Conservation (phyloP, 2,888 invertebrate genomes). For the Zhuqinia jingwanae region DNA sequence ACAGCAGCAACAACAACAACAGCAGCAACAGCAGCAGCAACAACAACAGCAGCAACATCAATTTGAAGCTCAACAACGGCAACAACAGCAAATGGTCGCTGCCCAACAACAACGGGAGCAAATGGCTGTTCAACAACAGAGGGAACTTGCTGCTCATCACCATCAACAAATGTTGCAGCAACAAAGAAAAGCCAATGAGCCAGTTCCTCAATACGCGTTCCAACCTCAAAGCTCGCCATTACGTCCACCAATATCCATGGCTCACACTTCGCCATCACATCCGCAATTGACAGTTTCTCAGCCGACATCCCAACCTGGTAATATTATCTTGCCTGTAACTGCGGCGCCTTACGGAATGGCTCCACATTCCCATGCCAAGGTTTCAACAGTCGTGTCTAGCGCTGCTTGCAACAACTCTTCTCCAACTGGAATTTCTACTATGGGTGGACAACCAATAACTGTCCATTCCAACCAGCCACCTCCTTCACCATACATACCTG, state of each 20-base stretch:
- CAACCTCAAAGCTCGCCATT: slow-evolving; percentile 41
- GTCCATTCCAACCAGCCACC: too few species aligned
- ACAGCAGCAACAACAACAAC: slow-evolving; percentile 82
- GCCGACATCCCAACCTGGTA: slow-evolving; percentile 16
- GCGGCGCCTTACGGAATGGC: slow-evolving; percentile 35
- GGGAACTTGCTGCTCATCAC: slow-evolving; percentile 81
- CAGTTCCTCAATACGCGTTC: slow-evolving; percentile 56
- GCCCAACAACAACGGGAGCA: slow-evolving; percentile 81
- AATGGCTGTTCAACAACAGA: slow-evolving; percentile 81
- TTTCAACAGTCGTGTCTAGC: slow-evolving; percentile 56
- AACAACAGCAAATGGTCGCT: slow-evolving; percentile 73
- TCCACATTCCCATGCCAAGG: slow-evolving; percentile 53
- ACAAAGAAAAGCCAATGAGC: not conserved
- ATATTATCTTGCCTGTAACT: slow-evolving; percentile 51
- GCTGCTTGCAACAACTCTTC: slow-evolving; percentile 53
- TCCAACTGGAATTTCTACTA: slow-evolving; percentile 53
- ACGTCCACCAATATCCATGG: slow-evolving; percentile 42
- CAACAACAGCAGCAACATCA: slow-evolving; percentile 53
- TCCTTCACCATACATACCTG: slow-evolving; percentile 17
- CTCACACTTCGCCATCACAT: not conserved
- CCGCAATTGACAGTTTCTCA: slow-evolving; percentile 47
- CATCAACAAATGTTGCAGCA: slow-evolving; percentile 53
- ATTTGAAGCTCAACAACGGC: slow-evolving; percentile 37
- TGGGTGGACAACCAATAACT: slow-evolving; percentile 1
- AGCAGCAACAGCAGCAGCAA: slow-evolving; percentile 80